phyloP scores from a whole-genome alignment of 2,113 vertebrate genomes.

The Aptenodytes forsteri region DNA sequence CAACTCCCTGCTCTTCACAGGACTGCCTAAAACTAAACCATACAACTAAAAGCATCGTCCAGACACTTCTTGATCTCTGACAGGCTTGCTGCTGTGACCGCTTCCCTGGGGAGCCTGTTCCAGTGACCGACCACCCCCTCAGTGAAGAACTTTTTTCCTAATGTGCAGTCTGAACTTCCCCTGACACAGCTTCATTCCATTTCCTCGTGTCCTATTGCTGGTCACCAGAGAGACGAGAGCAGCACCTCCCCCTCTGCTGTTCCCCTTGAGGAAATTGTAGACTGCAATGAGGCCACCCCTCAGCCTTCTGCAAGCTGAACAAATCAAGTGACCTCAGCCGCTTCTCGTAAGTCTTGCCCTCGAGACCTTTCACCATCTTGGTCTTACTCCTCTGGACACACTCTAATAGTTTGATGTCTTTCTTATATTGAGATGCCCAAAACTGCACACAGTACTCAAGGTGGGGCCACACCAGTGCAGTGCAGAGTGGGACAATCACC shows the following conservation, averaged over 20 bases:
- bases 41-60: background rate
- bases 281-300: background rate
- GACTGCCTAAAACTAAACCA: background rate
- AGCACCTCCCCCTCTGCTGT: fast-evolving
- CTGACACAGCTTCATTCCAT: background rate
- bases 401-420: background rate
- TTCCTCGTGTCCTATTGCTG: fast-evolving
- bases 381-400: background rate
- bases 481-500: background rate
- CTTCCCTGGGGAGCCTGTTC: background rate
- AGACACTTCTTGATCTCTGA: background rate
- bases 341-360: background rate
- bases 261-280: background rate
- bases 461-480: background rate
- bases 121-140: background rate
- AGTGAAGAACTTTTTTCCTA: background rate
- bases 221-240: background rate
- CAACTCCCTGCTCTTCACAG: background rate
- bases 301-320: background rate
- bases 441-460: background rate
- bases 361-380: background rate
- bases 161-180: background rate
- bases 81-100: background rate
- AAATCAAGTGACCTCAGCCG: background rate
- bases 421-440: background rate